A percentile compares a stretch with the other conserved stretches of the same genome.
phyloP scores from a whole-genome alignment of 2,888 invertebrate genomes.

The Diogma glabrata region DNA sequence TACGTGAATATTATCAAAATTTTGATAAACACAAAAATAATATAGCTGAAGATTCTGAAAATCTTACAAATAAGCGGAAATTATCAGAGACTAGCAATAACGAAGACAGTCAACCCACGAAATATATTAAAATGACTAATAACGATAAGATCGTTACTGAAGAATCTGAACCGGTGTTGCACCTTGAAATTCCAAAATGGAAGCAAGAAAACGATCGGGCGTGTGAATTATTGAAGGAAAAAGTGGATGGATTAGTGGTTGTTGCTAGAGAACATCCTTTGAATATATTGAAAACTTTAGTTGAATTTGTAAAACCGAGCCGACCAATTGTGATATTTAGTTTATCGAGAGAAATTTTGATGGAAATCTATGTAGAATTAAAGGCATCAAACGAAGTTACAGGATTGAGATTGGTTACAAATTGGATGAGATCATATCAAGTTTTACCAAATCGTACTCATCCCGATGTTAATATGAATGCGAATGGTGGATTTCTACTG shows the following conservation, averaged over 20 bases:
- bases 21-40: conserved; percentile 10
- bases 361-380: conserved; percentile 69
- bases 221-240: conserved; percentile 45
- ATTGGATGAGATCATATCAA: conserved; percentile 85
- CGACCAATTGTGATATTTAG: conserved; percentile 79
- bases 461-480: conserved; percentile 85
- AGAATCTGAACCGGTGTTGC: conserved; percentile 29
- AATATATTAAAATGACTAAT: conserved; percentile 29
- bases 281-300: conserved; percentile 60
- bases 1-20: conserved; percentile 56
- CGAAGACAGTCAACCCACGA: conserved; percentile 22
- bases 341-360: conserved; percentile 67
- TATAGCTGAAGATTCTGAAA: conserved; percentile 21
- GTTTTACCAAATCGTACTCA: conserved; percentile 84
- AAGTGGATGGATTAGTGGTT: conserved; percentile 66
- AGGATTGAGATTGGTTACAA: conserved; percentile 67
- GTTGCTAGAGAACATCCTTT: conserved; percentile 78
- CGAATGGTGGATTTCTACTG: conserved; percentile 78
- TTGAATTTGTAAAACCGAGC: conserved; percentile 68
- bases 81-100: conserved; percentile 9
- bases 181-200: conserved; percentile 44
- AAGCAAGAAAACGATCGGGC: conserved; percentile 56
- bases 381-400: conserved; percentile 61
- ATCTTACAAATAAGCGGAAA: conserved; percentile 11
- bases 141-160: no score